Base-by-base conservation (phyloP, 1,140 invertebrate species). In the Ephestia elutella region DNA sequence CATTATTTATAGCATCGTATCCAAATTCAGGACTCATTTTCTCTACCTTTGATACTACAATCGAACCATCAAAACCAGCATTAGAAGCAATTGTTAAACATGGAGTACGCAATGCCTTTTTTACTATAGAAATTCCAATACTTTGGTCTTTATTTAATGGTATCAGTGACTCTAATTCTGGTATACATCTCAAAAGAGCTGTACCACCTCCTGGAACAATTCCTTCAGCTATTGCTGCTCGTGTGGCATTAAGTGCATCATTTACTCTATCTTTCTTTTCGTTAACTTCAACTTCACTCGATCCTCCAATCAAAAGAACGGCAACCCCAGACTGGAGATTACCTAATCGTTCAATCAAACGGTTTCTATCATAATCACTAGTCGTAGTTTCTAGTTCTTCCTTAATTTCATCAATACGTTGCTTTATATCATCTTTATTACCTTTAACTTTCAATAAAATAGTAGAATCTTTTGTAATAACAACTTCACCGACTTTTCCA, bases 401-500 rank as follows among this genome's bases (percentile, higher is more conserved):
- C 69, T 90, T 91, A 54, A 96, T 91, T 69, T 93, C 90, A 7
- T 89, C 82, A 11, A 94, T 84, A 48, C 95, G 87, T 60, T 89
- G 89, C 25, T 93, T 88, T 64, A 96, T 90, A 13, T 93, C 90
- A 10, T 82, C 78, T 70, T 90, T 83, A 5, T 92, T 80, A 20
- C 93, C 93, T 68, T 91, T 91, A 11, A 94, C 94, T 87, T 63
- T 66, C 3, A 76, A 38, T 53, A 76, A 66, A 9, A 76, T 11
- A 10, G 71, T 73, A 10, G 66, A 69, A 60, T 99, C 98, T 90
- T 99, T 99, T 18, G 98, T 99, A 61, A 99, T 95, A 2, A 95
- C 90, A 44, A 98, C 94, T 90, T 99, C 98, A 19, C 96, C 96
- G 62, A 98, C 94, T 85, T 95, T 91, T 7, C 98, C 98, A 65